Evolutionary conservation across 2,888 invertebrate genomes (phyloP).

Genomic region (Asteroscopus sphinx): DNA sequence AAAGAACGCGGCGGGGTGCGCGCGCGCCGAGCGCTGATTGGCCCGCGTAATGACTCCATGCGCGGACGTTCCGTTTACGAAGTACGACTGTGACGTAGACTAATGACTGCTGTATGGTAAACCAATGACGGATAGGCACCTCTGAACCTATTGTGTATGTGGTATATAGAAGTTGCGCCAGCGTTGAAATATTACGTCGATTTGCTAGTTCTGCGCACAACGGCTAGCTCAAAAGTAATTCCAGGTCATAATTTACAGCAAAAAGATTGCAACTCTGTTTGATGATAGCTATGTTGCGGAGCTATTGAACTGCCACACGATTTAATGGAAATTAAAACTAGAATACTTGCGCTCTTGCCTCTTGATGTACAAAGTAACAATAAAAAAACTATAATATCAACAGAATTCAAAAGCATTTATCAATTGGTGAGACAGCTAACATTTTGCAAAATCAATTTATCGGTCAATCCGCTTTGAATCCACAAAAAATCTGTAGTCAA

Average conservation of each 20-base stretch:
- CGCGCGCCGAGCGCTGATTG: slow-evolving; percentile 81
- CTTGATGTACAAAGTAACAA: neutral
- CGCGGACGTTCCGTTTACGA: slow-evolving; percentile 75
- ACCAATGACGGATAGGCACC: slow-evolving; percentile 88
- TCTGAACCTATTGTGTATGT: slow-evolving; percentile 83
- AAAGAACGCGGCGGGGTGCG: slow-evolving; percentile 87
- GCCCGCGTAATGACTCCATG: slow-evolving; percentile 79
- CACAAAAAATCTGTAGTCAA: slow-evolving; percentile 37
- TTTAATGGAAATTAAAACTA: slow-evolving; percentile 26
- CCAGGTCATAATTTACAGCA: slow-evolving; percentile 53
- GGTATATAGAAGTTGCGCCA: slow-evolving; percentile 67
- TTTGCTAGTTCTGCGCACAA: slow-evolving; percentile 64
- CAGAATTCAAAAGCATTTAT: slow-evolving; percentile 26
- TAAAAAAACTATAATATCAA: slow-evolving; percentile 6
- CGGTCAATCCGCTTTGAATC: slow-evolving; percentile 31
- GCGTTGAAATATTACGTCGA: slow-evolving; percentile 66
- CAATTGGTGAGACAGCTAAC: slow-evolving; percentile 26
- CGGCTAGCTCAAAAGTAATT: slow-evolving; percentile 59
- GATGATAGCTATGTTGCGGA: slow-evolving; percentile 34
- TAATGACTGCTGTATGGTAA: slow-evolving; percentile 79
- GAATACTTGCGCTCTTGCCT: neutral
- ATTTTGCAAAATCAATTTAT: slow-evolving; percentile 28
- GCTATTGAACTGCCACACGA: slow-evolving; percentile 24
- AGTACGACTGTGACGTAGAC: slow-evolving; percentile 77
- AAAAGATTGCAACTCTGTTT: slow-evolving; percentile 48